Conservation (phyloP, 2,113 vertebrate species). For the Pelecanoides urinatrix region DNA sequence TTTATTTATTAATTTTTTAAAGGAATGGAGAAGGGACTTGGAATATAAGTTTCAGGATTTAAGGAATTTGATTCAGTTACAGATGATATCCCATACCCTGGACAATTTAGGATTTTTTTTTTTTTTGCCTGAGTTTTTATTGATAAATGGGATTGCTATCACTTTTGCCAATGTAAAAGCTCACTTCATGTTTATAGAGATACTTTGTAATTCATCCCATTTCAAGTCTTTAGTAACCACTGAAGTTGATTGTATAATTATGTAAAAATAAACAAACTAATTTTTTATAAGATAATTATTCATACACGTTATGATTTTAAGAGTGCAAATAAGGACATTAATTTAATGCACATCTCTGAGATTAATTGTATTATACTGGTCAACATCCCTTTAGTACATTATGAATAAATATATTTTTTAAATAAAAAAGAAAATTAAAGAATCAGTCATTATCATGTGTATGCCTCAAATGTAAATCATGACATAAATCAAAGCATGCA, state of each 20-base stretch:
- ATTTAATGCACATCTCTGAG: background rate
- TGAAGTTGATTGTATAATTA: background rate
- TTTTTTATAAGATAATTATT: background rate
- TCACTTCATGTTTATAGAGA: background rate
- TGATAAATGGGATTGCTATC: background rate
- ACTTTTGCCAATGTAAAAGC: background rate
- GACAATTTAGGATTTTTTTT: background rate
- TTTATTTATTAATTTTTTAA: background rate
- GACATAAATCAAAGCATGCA: background rate
- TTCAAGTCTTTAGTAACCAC: background rate
- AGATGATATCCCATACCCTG: background rate
- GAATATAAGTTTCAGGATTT: background rate
- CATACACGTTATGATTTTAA: background rate
- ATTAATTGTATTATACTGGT: background rate
- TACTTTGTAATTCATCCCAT: background rate
- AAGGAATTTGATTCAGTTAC: background rate
- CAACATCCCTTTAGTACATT: background rate
- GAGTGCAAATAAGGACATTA: background rate
- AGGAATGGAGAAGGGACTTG: background rate
- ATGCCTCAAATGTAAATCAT: background rate
- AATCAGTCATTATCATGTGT: background rate
- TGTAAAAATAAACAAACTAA: background rate
- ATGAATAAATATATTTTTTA: background rate
- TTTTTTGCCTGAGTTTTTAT: background rate
- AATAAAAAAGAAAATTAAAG: background rate